A percentile compares a stretch with the other conserved stretches of the same genome.
Evolutionary conservation across 1,140 invertebrate species (phyloP).

Genomic region (Dendroctonus valens): DNA sequence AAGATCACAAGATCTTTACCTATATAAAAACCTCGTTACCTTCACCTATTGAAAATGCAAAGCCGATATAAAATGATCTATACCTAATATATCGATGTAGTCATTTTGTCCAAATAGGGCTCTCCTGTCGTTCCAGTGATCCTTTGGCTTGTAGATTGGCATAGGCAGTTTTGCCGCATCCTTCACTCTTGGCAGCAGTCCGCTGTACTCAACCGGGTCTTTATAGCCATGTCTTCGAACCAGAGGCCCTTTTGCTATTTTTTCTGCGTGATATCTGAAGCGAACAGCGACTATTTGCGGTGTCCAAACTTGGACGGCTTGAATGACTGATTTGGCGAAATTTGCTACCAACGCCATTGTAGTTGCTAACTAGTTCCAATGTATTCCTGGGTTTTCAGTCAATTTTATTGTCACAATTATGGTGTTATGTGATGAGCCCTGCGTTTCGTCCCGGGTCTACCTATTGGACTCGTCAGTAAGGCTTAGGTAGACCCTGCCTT

Average conservation of each 20-base stretch:
- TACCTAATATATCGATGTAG: constrained; percentile 92
- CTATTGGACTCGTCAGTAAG: too few species aligned
- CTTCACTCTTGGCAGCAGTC: constrained; percentile 65
- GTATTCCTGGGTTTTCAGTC: too few species aligned
- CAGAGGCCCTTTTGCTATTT: constrained; percentile 59
- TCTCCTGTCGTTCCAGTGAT: constrained; percentile 71
- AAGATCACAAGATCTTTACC: too few species aligned
- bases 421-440: too few species aligned
- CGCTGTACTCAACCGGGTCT: constrained; percentile 63
- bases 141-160: constrained; percentile 68
- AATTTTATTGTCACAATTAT: too few species aligned
- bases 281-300: constrained; percentile 54
- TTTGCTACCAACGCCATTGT: constrained; percentile 9
- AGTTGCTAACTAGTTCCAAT: neutral
- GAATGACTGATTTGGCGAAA: neutral
- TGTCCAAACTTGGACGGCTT: constrained; percentile 38
- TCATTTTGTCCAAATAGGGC: constrained; percentile 94
- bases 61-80: too few species aligned
- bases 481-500: too few species aligned
- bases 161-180: constrained; percentile 58
- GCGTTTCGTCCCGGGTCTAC: too few species aligned
- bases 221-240: constrained; percentile 69
- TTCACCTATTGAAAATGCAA: constrained; percentile 1
- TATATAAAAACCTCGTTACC: too few species aligned
- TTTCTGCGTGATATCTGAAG: constrained; percentile 68